Evolutionary conservation across 2,797 vertebrate genomes (phyloP).

Genomic region (Etheostoma perlongum): DNA sequence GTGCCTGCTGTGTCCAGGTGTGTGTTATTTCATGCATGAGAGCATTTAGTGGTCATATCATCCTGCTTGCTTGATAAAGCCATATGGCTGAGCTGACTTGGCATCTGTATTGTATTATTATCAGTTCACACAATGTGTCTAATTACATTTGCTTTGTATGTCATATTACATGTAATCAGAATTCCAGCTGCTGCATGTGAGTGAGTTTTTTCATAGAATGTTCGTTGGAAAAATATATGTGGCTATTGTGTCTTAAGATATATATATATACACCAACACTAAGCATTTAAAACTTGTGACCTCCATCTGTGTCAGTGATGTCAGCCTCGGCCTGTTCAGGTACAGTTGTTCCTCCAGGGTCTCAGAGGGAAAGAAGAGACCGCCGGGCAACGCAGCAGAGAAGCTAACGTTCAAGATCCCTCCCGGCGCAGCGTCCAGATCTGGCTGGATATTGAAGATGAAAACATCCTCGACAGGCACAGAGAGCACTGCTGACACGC

Average conservation of each 20-base stretch:
- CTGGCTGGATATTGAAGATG: slow-evolving; percentile 98
- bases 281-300: slow-evolving; percentile 28
- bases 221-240: not conserved
- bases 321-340: slow-evolving; percentile 93
- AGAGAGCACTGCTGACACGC: slow-evolving; percentile 93
- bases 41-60: slow-evolving; percentile 42
- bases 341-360: slow-evolving; percentile 98
- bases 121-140: slow-evolving; percentile 22
- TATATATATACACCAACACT: not conserved
- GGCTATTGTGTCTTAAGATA: not conserved
- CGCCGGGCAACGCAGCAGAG: slow-evolving; percentile 90
- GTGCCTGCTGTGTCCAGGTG: slow-evolving; percentile 50
- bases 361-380: slow-evolving; percentile 95
- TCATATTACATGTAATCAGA: slow-evolving; percentile 2
- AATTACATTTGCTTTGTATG: not conserved
- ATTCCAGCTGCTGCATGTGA: slow-evolving; percentile 27
- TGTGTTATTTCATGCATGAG: slow-evolving; percentile 62
- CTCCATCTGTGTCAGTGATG: slow-evolving; percentile 93
- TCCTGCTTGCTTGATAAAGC: slow-evolving; percentile 42
- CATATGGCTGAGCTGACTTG: slow-evolving; percentile 39
- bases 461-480: slow-evolving; percentile 95
- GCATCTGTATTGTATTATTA: slow-evolving; percentile 50
- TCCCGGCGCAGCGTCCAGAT: slow-evolving; percentile 90
- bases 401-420: slow-evolving; percentile 95
- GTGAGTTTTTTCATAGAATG: not conserved